A percentile compares a stretch with the other conserved stretches of the same genome.
Conservation (phyloP, 1,140 invertebrate species). For the Pemphigus obesinymphae region DNA sequence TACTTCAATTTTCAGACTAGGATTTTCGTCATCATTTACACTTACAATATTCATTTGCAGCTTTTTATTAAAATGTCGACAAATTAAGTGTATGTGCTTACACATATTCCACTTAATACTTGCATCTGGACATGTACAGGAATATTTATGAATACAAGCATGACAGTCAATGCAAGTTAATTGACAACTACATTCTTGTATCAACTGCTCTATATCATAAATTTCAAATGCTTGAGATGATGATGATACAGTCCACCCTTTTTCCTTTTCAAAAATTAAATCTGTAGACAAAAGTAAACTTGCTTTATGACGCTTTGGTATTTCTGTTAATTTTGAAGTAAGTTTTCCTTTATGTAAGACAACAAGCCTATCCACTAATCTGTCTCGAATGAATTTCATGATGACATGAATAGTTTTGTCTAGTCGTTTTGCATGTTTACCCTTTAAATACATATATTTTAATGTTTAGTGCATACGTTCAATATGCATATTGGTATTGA, state of each 20-base stretch:
- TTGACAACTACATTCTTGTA: background rate
- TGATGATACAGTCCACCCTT: background rate
- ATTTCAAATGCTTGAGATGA: background rate
- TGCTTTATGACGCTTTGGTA: background rate
- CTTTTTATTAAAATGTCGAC: too few relatives aligned
- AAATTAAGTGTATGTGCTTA: background rate
- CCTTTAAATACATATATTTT: slow-evolving; percentile 43
- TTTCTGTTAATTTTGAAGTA: background rate
- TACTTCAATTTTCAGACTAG: too few relatives aligned
- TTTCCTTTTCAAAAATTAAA: background rate
- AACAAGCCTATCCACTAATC: slow-evolving; percentile 42
- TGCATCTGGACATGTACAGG: background rate
- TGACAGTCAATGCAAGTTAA: background rate
- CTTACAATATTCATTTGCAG: too few relatives aligned
- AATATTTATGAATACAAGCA: slow-evolving; percentile 4
- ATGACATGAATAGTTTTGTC: slow-evolving; percentile 42
- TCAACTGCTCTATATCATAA: background rate
- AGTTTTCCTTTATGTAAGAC: slow-evolving; percentile 33
- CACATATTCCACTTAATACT: slow-evolving; percentile 25
- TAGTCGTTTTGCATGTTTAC: slow-evolving; percentile 43
- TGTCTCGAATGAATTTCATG: slow-evolving; percentile 42
- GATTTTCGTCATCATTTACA: too few relatives aligned
- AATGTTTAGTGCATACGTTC: slow-evolving; percentile 43
- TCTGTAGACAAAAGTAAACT: too few relatives aligned
- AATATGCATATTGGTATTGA: slow-evolving; percentile 45